Base-by-base conservation (phyloP, 2,888 invertebrate species). In the Syrphus vitripennis region DNA sequence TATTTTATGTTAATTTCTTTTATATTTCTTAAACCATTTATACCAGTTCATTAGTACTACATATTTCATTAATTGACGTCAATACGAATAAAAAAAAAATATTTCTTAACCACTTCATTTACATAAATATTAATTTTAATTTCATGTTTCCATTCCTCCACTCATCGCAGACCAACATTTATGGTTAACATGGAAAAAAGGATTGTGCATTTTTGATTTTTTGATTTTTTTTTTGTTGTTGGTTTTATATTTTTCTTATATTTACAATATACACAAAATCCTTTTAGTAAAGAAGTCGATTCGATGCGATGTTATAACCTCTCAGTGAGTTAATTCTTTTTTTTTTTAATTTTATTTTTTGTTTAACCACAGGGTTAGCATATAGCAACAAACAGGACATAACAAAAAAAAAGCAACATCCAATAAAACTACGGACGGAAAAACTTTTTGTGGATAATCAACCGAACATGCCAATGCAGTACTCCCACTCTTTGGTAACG, bases 401-500 rank as follows among this genome's bases (percentile, higher is more conserved):
- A 24, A 26, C 6, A 10, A 29, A 42, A 45, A 19, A 42, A 69
- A 45, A 61, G 26, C 50, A 65, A 24, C 14, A 19, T 45, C 19
- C 42, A 65, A 75, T 75, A 74, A 78, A 42, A 83, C 50, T 29
- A 26, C 67, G 55, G 34, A 79, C 57, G 75, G 48, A 42, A 79
- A 48, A 83, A 84, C 42, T 80, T 80, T n/a, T 84, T 57, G 80
- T 71, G 83, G 80, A 84, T 84, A 84, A 84, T 84, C 83, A 84
- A 80, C 80, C 71, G 76, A 84, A 80, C 83, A 84, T 65, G 76
- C 83, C 83, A 79, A 83, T 83, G 83, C 45, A 71, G 75, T 21
- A 50, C 24, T 42, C 63, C 50, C 29, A 31, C 24, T 24, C 24
- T 19, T 75, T 48, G 21, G 61, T 74, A 83, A 83, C 55, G 42